phyloP scores from a whole-genome alignment of 2,797 vertebrate genomes.

The Alectoris magna region DNA sequence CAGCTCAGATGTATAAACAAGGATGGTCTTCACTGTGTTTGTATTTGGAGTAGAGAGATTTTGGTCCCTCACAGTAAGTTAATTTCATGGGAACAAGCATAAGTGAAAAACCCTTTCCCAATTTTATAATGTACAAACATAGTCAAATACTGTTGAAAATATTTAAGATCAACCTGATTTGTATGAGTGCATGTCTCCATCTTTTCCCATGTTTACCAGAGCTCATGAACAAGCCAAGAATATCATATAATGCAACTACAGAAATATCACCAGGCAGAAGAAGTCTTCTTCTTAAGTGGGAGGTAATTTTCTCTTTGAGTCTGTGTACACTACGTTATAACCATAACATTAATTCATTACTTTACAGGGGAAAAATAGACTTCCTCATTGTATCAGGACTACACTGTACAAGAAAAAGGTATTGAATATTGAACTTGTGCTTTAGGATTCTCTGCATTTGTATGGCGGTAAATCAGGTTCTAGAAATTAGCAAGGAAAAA shows the following conservation, averaged over 20 bases:
- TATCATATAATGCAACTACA: slow-evolving; percentile 51
- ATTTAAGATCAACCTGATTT: background rate
- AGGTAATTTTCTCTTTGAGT: slow-evolving; percentile 73
- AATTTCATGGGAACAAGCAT: background rate
- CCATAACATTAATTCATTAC: background rate
- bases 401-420: background rate
- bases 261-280: slow-evolving; percentile 66
- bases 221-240: slow-evolving; percentile 73
- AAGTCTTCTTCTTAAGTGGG: slow-evolving; percentile 80
- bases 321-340: background rate
- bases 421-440: background rate
- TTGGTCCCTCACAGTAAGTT: slow-evolving; percentile 71
- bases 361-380: background rate
- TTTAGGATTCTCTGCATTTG: background rate
- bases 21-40: slow-evolving; percentile 45
- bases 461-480: background rate
- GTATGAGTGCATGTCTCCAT: background rate
- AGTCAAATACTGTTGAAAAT: background rate
- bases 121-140: background rate
- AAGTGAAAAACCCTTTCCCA: background rate
- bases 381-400: background rate
- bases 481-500: background rate
- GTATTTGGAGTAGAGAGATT: slow-evolving; percentile 65
- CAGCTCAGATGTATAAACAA: slow-evolving; percentile 62
- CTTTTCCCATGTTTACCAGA: slow-evolving; percentile 72